Evolutionary conservation across 2,797 vertebrate genomes (phyloP), one percentile per base, ranked within the genome.

Genomic region (Oreochromis grahami): DNA sequence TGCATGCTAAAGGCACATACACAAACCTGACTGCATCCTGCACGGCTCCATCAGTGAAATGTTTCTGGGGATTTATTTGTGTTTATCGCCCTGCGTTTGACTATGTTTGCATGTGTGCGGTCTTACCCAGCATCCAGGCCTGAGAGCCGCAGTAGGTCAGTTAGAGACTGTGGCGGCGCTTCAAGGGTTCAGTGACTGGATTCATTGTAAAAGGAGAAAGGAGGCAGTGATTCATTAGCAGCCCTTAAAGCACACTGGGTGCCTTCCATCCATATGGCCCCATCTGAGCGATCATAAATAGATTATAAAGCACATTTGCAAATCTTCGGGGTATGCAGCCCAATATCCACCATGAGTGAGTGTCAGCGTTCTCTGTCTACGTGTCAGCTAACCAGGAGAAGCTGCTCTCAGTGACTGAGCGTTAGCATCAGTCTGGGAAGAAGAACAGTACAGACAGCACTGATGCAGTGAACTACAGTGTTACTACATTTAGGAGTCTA

Each of bases 21-120:
- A 29, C 0, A 11, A 80, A 14, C n/a, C 58, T n/a, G n/a, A 12
- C 21, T 41, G 48, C 77, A 77, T 78, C 58, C 65, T 81, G 32
- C 38, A 17, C 24, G 9, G 29, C 15, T 6, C 32, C 24, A 17
- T 80, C 34, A 4, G 41, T 48, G 29, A 86, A 17, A 43, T 56
- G 34, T 58, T 58, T 21, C 41, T 48, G 41, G 41, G n/a, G 21
- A 29, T 45, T 14, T 60, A 19, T 84, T 70, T 87, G 34, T 76
- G 26, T 7, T 34, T 0, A 2, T 10, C 32, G 1, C 4, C 5
- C 10, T 48, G 21, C 5, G 4, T 81, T 68, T 48, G 45, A 78
- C 80, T 82, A 17, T 32, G 34, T 86, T 81, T 85, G 41, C 79
- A 79, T 76, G 15, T 11, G 32, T 32, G 14, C 17, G 29, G 12